Percentiles rank a stretch among this genome's conserved stretches.
These are phyloP conservation scores for Otolemur crassicaudatus DNA, from an alignment of 2,797 vertebrate genomes.

Conservation along the genomic window DNA sequence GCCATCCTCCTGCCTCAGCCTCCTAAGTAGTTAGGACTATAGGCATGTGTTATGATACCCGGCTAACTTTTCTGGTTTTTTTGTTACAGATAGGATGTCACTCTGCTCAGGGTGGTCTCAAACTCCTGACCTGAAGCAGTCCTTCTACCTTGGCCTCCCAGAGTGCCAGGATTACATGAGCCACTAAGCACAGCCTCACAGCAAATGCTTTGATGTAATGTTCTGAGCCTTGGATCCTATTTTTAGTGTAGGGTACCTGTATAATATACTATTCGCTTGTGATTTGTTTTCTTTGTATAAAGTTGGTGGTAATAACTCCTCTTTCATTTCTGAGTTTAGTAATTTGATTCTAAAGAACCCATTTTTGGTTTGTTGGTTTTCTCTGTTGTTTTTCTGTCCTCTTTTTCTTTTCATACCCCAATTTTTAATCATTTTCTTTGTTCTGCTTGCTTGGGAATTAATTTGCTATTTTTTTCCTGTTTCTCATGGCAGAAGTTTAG, in stretches of 20 bases:
- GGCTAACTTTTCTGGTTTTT: too few species aligned
- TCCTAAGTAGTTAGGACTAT: too few species aligned
- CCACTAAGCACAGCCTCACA: too few species aligned
- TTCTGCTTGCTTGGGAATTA: background rate
- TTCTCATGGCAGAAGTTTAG: background rate
- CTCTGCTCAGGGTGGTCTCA: too few species aligned
- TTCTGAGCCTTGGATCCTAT: background rate
- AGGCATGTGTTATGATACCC: too few species aligned
- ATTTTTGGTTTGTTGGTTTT: background rate
- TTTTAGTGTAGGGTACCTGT: background rate
- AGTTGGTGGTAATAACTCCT: background rate
- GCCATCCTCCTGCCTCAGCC: too few species aligned
- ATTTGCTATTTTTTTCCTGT: conserved; percentile 15
- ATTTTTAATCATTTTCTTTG: background rate
- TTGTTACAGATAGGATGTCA: too few species aligned
- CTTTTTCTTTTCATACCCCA: background rate
- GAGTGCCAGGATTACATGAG: too few species aligned
- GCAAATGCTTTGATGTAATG: background rate
- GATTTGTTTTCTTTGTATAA: conserved; percentile 26
- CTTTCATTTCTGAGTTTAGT: conserved; percentile 2
- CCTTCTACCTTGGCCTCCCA: too few species aligned
- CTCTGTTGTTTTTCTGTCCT: background rate
- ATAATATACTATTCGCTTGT: background rate
- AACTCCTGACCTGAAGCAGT: too few species aligned
- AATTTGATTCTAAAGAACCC: background rate